These are phyloP conservation scores for Dipodomys ordii DNA, from an alignment of 2,113 vertebrate genomes.

Conservation along the genomic window DNA sequence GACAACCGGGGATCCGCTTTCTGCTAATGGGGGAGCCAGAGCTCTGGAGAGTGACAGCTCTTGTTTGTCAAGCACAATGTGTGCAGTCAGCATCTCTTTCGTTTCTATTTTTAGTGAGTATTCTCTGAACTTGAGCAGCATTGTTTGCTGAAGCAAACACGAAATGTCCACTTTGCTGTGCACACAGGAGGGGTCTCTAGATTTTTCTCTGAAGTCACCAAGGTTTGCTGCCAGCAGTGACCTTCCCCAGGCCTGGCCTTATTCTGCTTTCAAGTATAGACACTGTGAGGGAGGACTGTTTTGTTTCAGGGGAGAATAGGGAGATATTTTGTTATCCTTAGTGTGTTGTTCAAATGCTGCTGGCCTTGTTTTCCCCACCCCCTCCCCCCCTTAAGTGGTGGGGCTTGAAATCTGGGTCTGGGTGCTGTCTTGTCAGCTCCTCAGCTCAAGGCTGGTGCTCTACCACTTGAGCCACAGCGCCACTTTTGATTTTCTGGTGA, in stretches of 20 bases:
- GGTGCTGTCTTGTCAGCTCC: too few relatives aligned
- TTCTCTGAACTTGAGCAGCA: slow-evolving; percentile 32
- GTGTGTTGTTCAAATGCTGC: too few relatives aligned
- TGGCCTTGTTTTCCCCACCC: too few relatives aligned
- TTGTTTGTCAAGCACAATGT: not conserved
- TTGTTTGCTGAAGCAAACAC: not conserved
- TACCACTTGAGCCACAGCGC: too few relatives aligned
- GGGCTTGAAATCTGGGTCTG: too few relatives aligned
- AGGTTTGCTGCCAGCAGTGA: not conserved
- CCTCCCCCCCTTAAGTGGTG: too few relatives aligned
- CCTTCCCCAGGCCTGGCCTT: not conserved
- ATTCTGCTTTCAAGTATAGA: not conserved
- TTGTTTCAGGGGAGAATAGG: too few relatives aligned
- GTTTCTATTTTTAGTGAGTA: slow-evolving; percentile 1
- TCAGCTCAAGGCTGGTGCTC: too few relatives aligned
- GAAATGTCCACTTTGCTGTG: too few relatives aligned
- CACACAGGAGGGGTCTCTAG: not conserved
- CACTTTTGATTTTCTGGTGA: too few relatives aligned
- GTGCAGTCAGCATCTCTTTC: not conserved
- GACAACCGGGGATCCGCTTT: not conserved
- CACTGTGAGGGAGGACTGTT: too few relatives aligned
- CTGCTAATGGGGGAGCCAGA: not conserved
- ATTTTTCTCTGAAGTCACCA: slow-evolving; percentile 20
- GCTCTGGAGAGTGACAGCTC: not conserved
- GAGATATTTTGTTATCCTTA: too few relatives aligned